Base-by-base conservation (phyloP, 2,113 vertebrate genomes). In the Protobothrops flavoviridis region DNA sequence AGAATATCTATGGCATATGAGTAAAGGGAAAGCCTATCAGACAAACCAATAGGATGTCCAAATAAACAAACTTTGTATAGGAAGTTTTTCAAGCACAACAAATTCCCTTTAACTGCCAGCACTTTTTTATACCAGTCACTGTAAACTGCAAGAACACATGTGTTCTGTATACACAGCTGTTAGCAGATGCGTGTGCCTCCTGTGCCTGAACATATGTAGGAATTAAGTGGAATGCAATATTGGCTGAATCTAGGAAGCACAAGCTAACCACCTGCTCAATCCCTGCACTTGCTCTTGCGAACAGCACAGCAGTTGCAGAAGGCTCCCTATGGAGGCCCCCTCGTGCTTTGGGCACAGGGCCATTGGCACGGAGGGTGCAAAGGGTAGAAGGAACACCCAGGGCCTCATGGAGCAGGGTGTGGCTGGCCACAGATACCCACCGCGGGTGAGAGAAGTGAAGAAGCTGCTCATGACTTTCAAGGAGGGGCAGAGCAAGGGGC, bases 191-290 rank as follows among this genome's bases (percentile, higher is more conserved):
- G 93, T 26, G 23, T 2, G 91, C 92, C 11, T 91, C 90, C 11
- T 91, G 95, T 94, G 95, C 94, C 88, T 88, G 91, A 96, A 93
- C 95, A 95, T 45, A n/a, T 93, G 95, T 91, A 91, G 89, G 95
- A 94, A 95, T 94, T 93, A 92, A 95, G 91, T n/a, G 57, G 87
- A 93, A 93, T 4, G 93, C 87, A 39, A 12, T 89, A 56, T 50
- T 94, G 95, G 94, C 85, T 59, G 52, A 94, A 56, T 0, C 92
- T 91, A 92, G 33, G 93, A 61, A 85, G 61, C 96, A 95, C 85
- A 89, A 93, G 96, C 96, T 50, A 86, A 92, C 96, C 96, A 94
- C 96, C 96, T 97, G 97, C 94, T 92, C 93, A 20, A 91, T 52
- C 94, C 33, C 2, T 0, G 13, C 0, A 1, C 81, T 55, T 0